These are phyloP conservation scores for Hesperia comma DNA, from an alignment of 2,888 invertebrate species.

Conservation along the genomic window DNA sequence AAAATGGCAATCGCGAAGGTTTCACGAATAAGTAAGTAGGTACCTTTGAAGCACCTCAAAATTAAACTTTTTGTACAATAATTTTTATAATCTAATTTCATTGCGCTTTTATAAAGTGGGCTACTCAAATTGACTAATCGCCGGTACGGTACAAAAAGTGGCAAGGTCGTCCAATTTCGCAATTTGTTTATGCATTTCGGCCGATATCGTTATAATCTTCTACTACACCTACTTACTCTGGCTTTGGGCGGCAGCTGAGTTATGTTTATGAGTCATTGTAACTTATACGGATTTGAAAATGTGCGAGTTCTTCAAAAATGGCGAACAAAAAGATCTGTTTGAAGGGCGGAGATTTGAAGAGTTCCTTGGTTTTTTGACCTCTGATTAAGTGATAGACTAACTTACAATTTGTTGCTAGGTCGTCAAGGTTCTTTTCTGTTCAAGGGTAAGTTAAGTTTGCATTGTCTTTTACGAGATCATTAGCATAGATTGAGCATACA, in stretches of 20 bases:
- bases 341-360: background rate
- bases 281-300: conserved; percentile 1
- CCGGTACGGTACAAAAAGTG: conserved; percentile 10
- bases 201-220: conserved; percentile 29
- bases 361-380: background rate
- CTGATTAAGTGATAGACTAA: background rate
- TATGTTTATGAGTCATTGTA: conserved; percentile 18
- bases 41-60: background rate
- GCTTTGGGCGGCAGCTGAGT: conserved; percentile 5
- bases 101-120: background rate
- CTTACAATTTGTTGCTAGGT: too few species aligned
- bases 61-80: background rate
- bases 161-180: conserved; percentile 30
- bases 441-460: too few species aligned
- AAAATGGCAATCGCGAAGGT: too few species aligned
- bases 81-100: conserved; percentile 8
- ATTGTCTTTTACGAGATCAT: too few species aligned
- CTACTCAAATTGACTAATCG: conserved; percentile 5
- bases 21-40: too few species aligned
- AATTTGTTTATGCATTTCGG: conserved; percentile 31
- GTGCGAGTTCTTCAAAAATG: background rate
- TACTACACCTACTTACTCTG: conserved; percentile 26
- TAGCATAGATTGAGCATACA: too few species aligned
- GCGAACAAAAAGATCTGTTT: background rate
- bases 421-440: too few species aligned